Conservation (phyloP, 2,888 invertebrate genomes). For the Ectemnius lituratus region DNA sequence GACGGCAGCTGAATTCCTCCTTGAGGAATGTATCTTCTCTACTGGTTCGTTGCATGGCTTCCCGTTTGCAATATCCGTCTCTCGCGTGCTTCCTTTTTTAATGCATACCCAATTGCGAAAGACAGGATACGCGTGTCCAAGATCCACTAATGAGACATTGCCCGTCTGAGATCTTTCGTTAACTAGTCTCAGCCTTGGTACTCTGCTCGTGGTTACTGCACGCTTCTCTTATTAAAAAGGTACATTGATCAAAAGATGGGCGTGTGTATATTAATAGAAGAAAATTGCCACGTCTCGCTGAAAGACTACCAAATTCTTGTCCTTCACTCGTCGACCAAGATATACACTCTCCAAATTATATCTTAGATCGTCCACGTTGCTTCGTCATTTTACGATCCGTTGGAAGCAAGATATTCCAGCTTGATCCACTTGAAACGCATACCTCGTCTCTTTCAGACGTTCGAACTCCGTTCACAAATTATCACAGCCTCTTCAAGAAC, state of each 20-base stretch:
- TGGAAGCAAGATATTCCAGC: conserved; percentile 25
- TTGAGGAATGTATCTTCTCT: conserved; percentile 19
- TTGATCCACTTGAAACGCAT: conserved; percentile 27
- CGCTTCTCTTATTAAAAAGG: background rate
- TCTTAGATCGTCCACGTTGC: conserved; percentile 23
- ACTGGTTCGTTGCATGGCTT: conserved; percentile 27
- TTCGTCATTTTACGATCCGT: conserved; percentile 38
- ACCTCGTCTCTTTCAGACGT: background rate
- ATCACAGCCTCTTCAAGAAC: background rate
- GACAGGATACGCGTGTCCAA: conserved; percentile 7
- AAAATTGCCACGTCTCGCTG: background rate
- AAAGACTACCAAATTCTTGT: background rate
- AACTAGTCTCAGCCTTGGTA: too few species aligned
- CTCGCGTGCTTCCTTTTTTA: conserved; percentile 21
- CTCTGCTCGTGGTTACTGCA: background rate
- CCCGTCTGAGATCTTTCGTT: background rate
- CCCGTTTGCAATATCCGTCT: conserved; percentile 15
- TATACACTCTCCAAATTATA: background rate
- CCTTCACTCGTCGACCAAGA: background rate
- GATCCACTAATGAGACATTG: background rate
- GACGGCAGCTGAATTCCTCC: conserved; percentile 17
- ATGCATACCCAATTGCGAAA: conserved; percentile 20
- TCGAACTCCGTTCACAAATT: background rate
- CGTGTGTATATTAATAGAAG: background rate
- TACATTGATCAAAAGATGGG: background rate